phyloP scores from a whole-genome alignment of 2,797 vertebrate species.

The Spheniscus humboldti region DNA sequence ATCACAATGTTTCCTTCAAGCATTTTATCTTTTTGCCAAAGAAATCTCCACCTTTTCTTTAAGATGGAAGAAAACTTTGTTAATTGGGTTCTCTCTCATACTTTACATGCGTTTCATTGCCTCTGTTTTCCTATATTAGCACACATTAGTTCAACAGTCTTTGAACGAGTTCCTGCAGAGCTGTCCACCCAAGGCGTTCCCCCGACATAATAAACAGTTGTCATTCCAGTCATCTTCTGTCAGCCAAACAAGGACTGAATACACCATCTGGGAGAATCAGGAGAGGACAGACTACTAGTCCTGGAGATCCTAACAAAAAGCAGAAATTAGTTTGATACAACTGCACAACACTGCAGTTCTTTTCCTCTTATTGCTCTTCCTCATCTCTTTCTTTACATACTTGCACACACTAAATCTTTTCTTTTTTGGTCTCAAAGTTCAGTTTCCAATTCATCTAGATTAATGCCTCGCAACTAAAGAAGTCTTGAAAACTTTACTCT shows the following conservation, averaged over 20 bases:
- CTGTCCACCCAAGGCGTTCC: background rate
- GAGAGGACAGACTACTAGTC: background rate
- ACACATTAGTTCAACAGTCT: background rate
- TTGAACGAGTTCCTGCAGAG: background rate
- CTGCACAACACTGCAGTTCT: background rate
- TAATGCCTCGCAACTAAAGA: background rate
- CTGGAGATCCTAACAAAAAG: background rate
- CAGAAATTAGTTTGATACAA: background rate
- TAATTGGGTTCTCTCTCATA: background rate
- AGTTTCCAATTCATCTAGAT: background rate
- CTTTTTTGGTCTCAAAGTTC: background rate
- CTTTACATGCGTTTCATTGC: accelerated
- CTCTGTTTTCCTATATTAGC: background rate
- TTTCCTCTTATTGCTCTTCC: background rate
- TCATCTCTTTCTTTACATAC: background rate
- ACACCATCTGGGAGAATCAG: background rate
- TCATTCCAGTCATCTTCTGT: background rate
- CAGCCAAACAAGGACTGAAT: background rate
- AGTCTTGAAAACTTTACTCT: background rate
- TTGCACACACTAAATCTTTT: background rate
- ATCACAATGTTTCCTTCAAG: background rate
- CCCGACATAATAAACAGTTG: background rate
- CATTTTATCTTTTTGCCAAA: background rate
- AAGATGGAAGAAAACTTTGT: background rate
- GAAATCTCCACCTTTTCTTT: background rate